Conservation (phyloP, 1,140 invertebrate species). For the Orius insidiosus region DNA sequence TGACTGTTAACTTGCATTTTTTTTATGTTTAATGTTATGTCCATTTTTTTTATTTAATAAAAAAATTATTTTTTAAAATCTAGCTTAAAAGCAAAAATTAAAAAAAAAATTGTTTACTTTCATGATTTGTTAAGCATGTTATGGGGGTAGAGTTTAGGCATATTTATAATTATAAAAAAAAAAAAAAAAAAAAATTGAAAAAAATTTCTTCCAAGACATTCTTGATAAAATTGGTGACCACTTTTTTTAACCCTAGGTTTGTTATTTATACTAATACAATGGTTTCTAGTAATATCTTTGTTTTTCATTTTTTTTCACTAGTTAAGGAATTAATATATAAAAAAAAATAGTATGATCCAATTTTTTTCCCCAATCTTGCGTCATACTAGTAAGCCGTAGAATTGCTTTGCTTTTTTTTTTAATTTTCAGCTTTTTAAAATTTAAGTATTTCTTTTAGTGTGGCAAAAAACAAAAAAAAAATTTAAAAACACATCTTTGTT, state of each 20-base stretch:
- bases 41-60: slow-evolving; percentile 12
- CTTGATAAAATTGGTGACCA: slow-evolving; percentile 3
- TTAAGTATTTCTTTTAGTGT: slow-evolving; percentile 25
- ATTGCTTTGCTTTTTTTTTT: slow-evolving; percentile 18
- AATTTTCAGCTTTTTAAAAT: slow-evolving; percentile 19
- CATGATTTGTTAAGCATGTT: slow-evolving; percentile 10
- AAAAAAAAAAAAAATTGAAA: background rate
- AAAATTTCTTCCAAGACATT: background rate
- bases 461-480: slow-evolving; percentile 11
- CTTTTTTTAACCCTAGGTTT: slow-evolving; percentile 12
- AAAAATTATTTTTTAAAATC: slow-evolving; percentile 8
- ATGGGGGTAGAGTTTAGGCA: slow-evolving; percentile 12
- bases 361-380: slow-evolving; percentile 15
- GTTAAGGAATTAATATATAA: background rate
- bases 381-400: slow-evolving; percentile 19
- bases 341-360: slow-evolving; percentile 1
- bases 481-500: slow-evolving; percentile 15
- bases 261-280: slow-evolving; percentile 12
- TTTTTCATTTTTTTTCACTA: slow-evolving; percentile 1
- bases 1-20: slow-evolving; percentile 17
- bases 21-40: slow-evolving; percentile 14
- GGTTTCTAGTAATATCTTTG: slow-evolving; percentile 8
- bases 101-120: slow-evolving; percentile 7
- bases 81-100: slow-evolving; percentile 6
- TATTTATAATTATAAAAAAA: too few species aligned